A percentile compares a stretch with the other conserved stretches of the same genome.
phyloP scores from a whole-genome alignment of 2,888 invertebrate genomes.

The Choreutis nemorana region DNA sequence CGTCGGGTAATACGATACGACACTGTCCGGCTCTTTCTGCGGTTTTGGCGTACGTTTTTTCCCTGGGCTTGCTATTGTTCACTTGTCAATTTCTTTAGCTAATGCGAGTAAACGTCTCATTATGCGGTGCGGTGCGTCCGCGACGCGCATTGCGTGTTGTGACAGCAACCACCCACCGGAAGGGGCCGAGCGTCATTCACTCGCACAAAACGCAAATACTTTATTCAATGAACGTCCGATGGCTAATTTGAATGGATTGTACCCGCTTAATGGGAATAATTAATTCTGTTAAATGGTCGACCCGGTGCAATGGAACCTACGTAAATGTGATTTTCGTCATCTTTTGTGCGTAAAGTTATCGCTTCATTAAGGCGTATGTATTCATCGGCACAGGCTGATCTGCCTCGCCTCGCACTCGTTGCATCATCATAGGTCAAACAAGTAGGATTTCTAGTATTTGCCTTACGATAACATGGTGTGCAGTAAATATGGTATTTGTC shows the following conservation, averaged over 20 bases:
- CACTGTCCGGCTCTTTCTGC: constrained; percentile 65
- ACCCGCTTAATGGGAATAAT: constrained; percentile 58
- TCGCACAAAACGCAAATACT: constrained; percentile 59
- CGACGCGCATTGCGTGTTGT: constrained; percentile 64
- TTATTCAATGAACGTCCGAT: constrained; percentile 57
- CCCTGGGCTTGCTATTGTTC: constrained; percentile 58
- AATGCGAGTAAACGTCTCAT: constrained; percentile 67
- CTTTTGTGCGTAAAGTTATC: constrained; percentile 33
- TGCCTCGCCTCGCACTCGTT: constrained; percentile 12
- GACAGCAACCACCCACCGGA: constrained; percentile 67
- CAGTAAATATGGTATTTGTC: no score
- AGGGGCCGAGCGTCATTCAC: constrained; percentile 62
- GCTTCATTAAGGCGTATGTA: constrained; percentile 27
- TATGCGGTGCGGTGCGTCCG: constrained; percentile 52
- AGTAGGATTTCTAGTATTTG: no score
- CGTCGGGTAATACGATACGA: constrained; percentile 66
- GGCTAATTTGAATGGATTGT: constrained; percentile 64
- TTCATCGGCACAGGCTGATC: constrained; percentile 15
- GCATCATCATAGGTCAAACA: no score
- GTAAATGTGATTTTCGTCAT: no score
- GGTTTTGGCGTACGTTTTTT: constrained; percentile 55
- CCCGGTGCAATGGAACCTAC: constrained; percentile 18
- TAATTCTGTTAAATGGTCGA: constrained; percentile 39
- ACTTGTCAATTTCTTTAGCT: constrained; percentile 67
- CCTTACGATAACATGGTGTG: no score